These are phyloP conservation scores for Gobionotothen gibberifrons DNA, from an alignment of 2,797 vertebrate genomes.

Conservation along the genomic window DNA sequence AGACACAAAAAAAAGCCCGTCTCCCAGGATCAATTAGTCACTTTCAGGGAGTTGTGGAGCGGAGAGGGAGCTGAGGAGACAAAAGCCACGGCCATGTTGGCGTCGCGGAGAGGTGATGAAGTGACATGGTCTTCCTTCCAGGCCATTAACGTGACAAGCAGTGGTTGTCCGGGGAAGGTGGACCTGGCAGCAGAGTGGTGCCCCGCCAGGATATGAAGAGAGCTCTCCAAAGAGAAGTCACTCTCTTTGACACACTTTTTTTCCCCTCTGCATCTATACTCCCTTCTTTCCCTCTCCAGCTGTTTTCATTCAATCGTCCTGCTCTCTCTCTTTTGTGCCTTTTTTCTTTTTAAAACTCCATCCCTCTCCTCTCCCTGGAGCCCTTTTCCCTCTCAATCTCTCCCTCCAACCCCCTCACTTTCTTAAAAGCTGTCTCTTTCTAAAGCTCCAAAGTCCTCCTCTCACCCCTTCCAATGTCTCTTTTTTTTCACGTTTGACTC, in stretches of 20 bases:
- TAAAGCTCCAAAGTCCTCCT: constrained; percentile 52
- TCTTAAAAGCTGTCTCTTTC: constrained; percentile 67
- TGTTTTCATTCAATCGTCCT: constrained; percentile 56
- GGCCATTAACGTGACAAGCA: constrained; percentile 78
- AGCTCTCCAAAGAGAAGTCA: constrained; percentile 52
- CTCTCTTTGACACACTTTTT: constrained; percentile 56
- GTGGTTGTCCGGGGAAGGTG: constrained; percentile 67
- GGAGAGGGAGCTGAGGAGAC: constrained; percentile 64
- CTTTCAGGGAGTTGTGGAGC: constrained; percentile 66
- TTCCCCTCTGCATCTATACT: constrained; percentile 18
- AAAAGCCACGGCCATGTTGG: constrained; percentile 68
- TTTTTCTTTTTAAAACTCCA: constrained; percentile 45
- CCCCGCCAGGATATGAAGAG: constrained; percentile 49
- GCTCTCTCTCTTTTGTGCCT: constrained; percentile 9
- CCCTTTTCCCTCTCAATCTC: constrained; percentile 43
- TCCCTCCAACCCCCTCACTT: constrained; percentile 52
- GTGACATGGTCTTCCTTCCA: constrained; percentile 73
- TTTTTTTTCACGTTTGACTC: constrained; percentile 43
- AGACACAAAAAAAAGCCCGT: constrained; percentile 62
- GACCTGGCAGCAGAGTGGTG: constrained; percentile 70
- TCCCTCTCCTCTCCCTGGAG: constrained; percentile 59
- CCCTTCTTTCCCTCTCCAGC: constrained; percentile 34
- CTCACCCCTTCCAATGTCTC: constrained; percentile 38
- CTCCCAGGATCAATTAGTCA: constrained; percentile 84
- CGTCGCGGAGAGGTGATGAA: constrained; percentile 67